Evolutionary conservation across 2,113 vertebrate species (phyloP).

Genomic region (Lynx canadensis): DNA sequence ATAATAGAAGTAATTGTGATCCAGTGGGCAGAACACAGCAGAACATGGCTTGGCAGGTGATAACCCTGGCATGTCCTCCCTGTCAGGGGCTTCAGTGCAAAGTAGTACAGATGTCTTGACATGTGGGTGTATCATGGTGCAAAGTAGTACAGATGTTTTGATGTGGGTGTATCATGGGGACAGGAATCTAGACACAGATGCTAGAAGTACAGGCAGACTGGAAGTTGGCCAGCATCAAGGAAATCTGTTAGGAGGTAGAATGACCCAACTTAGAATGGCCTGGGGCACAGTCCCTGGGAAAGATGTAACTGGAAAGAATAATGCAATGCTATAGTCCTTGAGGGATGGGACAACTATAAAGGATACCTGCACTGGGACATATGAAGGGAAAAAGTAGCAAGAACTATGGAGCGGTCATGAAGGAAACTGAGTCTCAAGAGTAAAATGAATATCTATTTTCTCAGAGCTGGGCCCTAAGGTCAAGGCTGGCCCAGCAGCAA

Average conservation of each 20-base stretch:
- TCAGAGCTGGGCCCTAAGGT: neutral
- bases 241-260: neutral
- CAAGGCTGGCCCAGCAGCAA: neutral
- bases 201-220: neutral
- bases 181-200: neutral
- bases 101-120: neutral
- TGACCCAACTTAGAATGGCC: neutral
- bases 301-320: neutral
- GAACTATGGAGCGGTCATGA: neutral
- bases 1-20: constrained; percentile 37
- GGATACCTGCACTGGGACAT: neutral
- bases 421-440: neutral
- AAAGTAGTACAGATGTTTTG: constrained; percentile 3
- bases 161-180: neutral
- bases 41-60: neutral
- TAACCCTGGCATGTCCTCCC: constrained; percentile 35
- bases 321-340: neutral
- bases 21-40: neutral
- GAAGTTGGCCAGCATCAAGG: neutral
- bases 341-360: neutral
- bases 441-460: neutral
- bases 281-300: neutral
- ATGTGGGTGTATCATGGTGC: neutral
- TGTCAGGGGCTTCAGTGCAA: constrained; percentile 30
- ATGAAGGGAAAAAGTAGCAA: neutral